Conservation (phyloP, 2,797 vertebrate species). For the Sphenodon punctatus region DNA sequence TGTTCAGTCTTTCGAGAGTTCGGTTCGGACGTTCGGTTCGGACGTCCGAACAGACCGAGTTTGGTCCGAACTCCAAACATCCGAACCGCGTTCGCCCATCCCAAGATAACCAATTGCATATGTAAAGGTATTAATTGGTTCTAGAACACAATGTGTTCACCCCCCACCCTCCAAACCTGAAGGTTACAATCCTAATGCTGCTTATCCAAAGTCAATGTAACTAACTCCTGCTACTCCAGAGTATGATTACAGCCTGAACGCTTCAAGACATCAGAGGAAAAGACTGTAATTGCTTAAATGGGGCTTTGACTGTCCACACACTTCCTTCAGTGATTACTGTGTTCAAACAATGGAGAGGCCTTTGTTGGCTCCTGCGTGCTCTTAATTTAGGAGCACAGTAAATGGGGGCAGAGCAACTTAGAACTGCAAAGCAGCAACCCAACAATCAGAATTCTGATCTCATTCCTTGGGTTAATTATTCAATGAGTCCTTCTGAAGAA, state of each 20-base stretch:
- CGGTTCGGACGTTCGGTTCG: no score
- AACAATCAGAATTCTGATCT: constrained; percentile 35
- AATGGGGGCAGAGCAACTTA: constrained; percentile 33
- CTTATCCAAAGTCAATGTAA: no score
- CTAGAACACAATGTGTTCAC: background rate
- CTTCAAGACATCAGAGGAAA: constrained; percentile 10
- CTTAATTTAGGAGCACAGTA: constrained; percentile 24
- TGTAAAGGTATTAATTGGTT: constrained; percentile 47
- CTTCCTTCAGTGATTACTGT: background rate
- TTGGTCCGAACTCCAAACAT: no score
- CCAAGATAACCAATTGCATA: constrained; percentile 27
- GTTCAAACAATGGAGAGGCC: background rate
- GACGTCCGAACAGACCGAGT: no score
- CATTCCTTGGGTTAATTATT: constrained; percentile 66
- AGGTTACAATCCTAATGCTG: no score
- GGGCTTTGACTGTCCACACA: background rate
- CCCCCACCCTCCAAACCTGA: no score
- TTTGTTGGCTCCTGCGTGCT: background rate
- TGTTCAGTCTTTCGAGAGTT: no score
- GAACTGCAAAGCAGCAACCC: constrained; percentile 28
- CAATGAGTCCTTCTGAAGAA: constrained; percentile 33
- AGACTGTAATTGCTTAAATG: constrained; percentile 5
- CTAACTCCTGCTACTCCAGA: no score
- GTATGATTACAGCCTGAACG: background rate
- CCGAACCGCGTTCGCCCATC: no score